Evolutionary conservation across 2,888 invertebrate genomes (phyloP), one percentile per base, ranked within the genome.

Genomic region (Napeogenes sylphis): DNA sequence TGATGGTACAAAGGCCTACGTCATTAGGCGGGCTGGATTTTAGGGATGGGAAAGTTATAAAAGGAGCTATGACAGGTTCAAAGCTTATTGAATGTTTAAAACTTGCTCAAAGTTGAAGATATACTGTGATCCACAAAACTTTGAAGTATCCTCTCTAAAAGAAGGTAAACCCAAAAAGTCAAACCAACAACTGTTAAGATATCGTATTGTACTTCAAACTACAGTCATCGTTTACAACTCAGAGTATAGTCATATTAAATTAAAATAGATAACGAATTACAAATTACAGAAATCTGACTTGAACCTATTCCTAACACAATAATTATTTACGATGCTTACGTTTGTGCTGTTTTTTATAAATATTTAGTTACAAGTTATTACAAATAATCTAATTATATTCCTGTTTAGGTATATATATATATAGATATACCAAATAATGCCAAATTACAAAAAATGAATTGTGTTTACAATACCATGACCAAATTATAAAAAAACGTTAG

Each of bases 1-100:
- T 51, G 6, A 30, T 4, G 30, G 12, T 10, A 47, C 47, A 47
- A 47, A 4, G 47, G 6, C 14, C 13, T n/a, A n/a, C 47, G 21
- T 47, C 47, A 47, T 47, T 47, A 47, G n/a, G n/a, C 3, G 47
- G 13, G 14, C 47, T 13, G 8, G 21, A 8, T 47, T 47, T 47
- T 21, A 14, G 47, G n/a, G 38, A 42, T 42, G 42, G 42, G 42
- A 42, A 10, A 42, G 42, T 42, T 42, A 42, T 42, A 42, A 42
- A 42, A 12, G 42, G 21, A 42, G 10, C 42, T 42, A 10, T 42
- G 42, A 10, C 30, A 51, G 51, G 21, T 51, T 6, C 4, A 21
- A 30, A 30, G 8, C 30, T 51, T 51, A 51, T 51, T 51, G 51
- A 51, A 30, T 30, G 21, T 51, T 51, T 51, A n/a, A 21, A 51